These are phyloP conservation scores for Platysternon megacephalum DNA, from an alignment of 2,113 vertebrate species.

Conservation along the genomic window DNA sequence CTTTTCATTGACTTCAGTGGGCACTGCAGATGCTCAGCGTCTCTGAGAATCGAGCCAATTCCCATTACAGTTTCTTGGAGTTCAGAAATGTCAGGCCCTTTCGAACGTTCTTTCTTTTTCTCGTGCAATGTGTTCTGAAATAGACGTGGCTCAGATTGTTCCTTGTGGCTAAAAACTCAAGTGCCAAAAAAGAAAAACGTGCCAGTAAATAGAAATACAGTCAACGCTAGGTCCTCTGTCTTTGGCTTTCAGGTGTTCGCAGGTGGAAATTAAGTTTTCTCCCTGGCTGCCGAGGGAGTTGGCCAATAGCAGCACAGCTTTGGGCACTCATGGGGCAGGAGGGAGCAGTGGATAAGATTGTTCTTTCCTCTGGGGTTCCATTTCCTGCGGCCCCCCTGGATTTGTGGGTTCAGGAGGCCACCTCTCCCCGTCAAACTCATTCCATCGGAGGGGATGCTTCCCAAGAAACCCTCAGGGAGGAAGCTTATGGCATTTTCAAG, in stretches of 20 bases:
- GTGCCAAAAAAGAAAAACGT: conserved; percentile 48
- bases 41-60: background rate
- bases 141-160: background rate
- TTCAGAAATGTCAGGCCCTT: background rate
- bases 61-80: background rate
- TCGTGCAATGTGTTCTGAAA: background rate
- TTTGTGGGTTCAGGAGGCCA: background rate
- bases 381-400: rapidly evolving
- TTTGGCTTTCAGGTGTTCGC: background rate
- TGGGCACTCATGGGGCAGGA: background rate
- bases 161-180: conserved; percentile 21
- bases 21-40: background rate
- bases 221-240: background rate
- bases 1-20: background rate
- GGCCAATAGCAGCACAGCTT: background rate
- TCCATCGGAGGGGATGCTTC: background rate
- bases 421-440: background rate
- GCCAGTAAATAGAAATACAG: background rate
- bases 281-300: background rate
- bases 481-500: background rate
- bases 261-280: background rate
- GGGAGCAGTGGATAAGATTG: background rate
- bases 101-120: background rate
- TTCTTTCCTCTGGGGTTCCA: background rate
- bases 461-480: background rate